Base-by-base conservation (phyloP, 2,888 invertebrate species). In the Himalopsyche anomala region DNA sequence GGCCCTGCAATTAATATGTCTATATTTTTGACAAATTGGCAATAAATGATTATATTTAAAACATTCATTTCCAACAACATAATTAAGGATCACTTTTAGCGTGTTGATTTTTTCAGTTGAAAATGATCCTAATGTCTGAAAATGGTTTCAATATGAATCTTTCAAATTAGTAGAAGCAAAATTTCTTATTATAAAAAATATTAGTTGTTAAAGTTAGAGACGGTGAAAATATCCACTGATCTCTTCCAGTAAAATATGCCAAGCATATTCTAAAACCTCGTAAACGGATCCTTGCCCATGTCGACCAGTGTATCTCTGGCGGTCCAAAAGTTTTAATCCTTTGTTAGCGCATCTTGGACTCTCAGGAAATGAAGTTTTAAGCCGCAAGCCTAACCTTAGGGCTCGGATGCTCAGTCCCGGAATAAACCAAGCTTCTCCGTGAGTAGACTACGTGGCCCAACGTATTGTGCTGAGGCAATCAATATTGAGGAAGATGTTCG, bases 331-430 rank as follows among this genome's bases (percentile, higher is more conserved):
- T 92, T 92, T 92, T 92, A 92, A 92, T 92, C 92, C 91, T 90
- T 91, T 91, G 92, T 91, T 91, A 91, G 91, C 92, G 90, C 90
- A 91, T 84, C 86, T 86, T 83, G 88, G 87, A 87, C 87, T 87
- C 85, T 79, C 87, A 91, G 92, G 91, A 92, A 92, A 92, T 92
- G 90, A 92, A 92, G 92, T 92, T 92, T 91, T 91, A 91, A 91
- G 91, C 89, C 88, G 81, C 87, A 86, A 86, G 86, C 87, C 86
- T 84, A 86, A 86, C 87, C 87, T 85, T 84, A 82, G 87, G 88
- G 87, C 69, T 87, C 85, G 86, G 84, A 42, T 81, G 82, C 51
- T 81, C 40, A 84, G 69, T 62, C 82, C 81, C 74, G 79, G 45
- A 81, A 86, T 85, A 85, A 87, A 82, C 85, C 82, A 82, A 87